Evolutionary conservation across 2,888 invertebrate genomes (phyloP).

Genomic region (Theristus sp.): DNA sequence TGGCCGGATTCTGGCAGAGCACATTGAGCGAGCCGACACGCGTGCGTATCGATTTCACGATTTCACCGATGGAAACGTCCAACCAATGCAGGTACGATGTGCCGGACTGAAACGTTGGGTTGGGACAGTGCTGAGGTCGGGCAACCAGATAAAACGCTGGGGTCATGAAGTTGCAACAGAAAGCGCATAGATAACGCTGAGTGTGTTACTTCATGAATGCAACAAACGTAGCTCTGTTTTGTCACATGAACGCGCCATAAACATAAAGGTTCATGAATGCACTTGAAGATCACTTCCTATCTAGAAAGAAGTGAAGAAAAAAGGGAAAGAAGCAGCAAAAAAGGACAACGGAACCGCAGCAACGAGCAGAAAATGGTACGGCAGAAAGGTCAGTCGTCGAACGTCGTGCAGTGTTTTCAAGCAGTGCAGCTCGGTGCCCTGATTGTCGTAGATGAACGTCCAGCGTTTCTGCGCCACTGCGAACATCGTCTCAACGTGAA

Average conservation of each 20-base stretch:
- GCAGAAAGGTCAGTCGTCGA: constrained; percentile 68
- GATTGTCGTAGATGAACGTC: constrained; percentile 88
- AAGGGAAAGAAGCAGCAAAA: constrained; percentile 14
- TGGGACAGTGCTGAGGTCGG: too few relatives aligned
- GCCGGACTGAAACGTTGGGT: constrained; percentile 12
- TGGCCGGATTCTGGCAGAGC: constrained; percentile 81
- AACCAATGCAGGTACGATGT: constrained; percentile 58
- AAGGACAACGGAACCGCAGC: constrained; percentile 46
- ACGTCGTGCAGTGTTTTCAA: constrained; percentile 56
- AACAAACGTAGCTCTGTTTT: too few relatives aligned
- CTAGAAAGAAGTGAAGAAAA: background rate
- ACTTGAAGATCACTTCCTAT: too few relatives aligned
- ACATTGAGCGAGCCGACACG: constrained; percentile 54
- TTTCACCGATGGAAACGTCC: constrained; percentile 78
- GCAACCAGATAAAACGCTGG: too few relatives aligned
- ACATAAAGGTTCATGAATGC: too few relatives aligned
- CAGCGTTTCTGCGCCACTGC: constrained; percentile 91
- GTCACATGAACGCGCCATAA: too few relatives aligned
- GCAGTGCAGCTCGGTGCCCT: constrained; percentile 79
- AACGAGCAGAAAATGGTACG: constrained; percentile 84
- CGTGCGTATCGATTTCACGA: constrained; percentile 57
- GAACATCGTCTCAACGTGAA: constrained; percentile 84
- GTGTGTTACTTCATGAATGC: too few relatives aligned
- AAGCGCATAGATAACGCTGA: too few relatives aligned
- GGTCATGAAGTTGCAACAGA: too few relatives aligned